phyloP scores from a whole-genome alignment of 1,140 invertebrate species.

The Druon quercuslanigerum region DNA sequence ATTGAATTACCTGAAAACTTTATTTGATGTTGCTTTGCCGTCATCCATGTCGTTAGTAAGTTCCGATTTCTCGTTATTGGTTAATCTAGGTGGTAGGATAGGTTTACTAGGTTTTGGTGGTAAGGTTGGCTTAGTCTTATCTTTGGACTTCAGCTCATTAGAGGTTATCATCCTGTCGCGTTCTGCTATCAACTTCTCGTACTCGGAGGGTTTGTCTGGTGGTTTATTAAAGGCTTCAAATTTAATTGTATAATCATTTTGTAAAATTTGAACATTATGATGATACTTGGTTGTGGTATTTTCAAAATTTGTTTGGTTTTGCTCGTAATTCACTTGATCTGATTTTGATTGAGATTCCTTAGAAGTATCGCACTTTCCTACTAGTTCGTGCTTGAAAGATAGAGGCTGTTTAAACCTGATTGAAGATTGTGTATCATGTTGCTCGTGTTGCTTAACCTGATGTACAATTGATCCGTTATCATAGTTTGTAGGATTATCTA shows the following conservation, averaged over 20 bases:
- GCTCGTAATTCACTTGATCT: slow-evolving; percentile 52
- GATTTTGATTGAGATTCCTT: slow-evolving; percentile 44
- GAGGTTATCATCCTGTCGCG: slow-evolving; percentile 56
- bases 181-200: slow-evolving; percentile 61
- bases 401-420: neutral
- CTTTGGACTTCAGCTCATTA: slow-evolving; percentile 61
- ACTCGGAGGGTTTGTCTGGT: slow-evolving; percentile 65
- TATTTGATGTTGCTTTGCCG: slow-evolving; percentile 37
- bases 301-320: slow-evolving; percentile 53
- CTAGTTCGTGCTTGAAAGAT: neutral
- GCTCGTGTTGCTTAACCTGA: no score
- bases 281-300: slow-evolving; percentile 63
- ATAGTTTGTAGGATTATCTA: neutral
- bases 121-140: slow-evolving; percentile 70
- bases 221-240: slow-evolving; percentile 58
- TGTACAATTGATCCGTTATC: neutral
- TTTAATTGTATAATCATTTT: slow-evolving; percentile 58
- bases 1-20: neutral
- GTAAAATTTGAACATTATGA: slow-evolving; percentile 59
- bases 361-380: slow-evolving; percentile 51
- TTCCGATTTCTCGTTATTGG: slow-evolving; percentile 70
- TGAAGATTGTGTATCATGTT: no score
- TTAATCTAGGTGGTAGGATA: slow-evolving; percentile 71
- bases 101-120: slow-evolving; percentile 73
- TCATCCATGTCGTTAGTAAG: slow-evolving; percentile 46